Percentiles rank a stretch among this genome's conserved stretches.
These are phyloP conservation scores for Augochlora pura DNA, from an alignment of 1,140 invertebrate species.

Conservation along the genomic window DNA sequence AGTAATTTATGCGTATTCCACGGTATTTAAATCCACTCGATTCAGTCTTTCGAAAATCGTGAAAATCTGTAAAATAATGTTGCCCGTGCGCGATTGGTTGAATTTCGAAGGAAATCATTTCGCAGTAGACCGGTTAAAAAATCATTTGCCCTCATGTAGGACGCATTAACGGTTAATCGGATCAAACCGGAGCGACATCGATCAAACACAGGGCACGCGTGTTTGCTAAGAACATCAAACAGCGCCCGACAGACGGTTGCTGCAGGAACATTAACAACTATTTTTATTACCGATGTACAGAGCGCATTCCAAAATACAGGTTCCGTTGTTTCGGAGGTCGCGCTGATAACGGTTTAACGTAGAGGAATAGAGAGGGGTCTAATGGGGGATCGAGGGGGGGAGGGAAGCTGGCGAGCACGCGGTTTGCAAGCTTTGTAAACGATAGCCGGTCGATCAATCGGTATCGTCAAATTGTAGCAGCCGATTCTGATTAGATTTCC, in stretches of 20 bases:
- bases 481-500: slow-evolving; percentile 68
- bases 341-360: slow-evolving; percentile 58
- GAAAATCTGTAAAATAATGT: no score
- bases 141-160: no score
- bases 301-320: slow-evolving; percentile 47
- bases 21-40: no score
- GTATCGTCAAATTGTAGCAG: slow-evolving; percentile 63
- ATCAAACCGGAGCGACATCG: background rate
- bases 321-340: slow-evolving; percentile 40
- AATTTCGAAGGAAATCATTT: no score
- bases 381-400: background rate
- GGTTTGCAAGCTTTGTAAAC: slow-evolving; percentile 67
- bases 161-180: background rate
- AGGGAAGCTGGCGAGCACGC: slow-evolving; percentile 53
- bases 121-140: background rate
- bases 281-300: slow-evolving; percentile 41
- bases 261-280: slow-evolving; percentile 40
- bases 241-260: slow-evolving; percentile 10
- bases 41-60: no score
- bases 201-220: background rate
- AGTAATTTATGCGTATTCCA: no score
- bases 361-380: slow-evolving; percentile 43
- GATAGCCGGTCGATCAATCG: slow-evolving; percentile 64
- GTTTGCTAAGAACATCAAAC: slow-evolving; percentile 38
- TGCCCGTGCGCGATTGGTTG: no score